Evolutionary conservation across 2,888 invertebrate genomes (phyloP), one percentile per base, ranked within the genome.

Genomic region (Patella caerulea): DNA sequence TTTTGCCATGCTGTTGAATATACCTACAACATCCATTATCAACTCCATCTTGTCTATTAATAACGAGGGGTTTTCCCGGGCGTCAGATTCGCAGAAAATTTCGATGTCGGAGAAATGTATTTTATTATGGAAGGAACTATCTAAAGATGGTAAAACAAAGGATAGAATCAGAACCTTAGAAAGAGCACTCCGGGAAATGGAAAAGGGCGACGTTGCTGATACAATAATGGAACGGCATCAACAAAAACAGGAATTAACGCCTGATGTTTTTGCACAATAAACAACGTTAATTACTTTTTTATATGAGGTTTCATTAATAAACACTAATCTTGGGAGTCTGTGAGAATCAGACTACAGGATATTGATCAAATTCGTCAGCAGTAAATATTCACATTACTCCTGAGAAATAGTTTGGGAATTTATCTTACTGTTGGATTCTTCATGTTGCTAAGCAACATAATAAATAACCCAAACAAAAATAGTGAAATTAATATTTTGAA

Each of bases 21-120:
- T 88, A n/a, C 87, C 88, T 15, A 87, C 81, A 75, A 86, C 86
- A 54, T 81, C 84, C 11, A 85, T 88, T n/a, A 83, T 88, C n/a
- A 83, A 84, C 56, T 79, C 84, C 54, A 81, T 84, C 56, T 82
- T 82, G 59, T 79, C 80, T 15, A 79, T 80, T 11, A 80, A 82
- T 5, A 79, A 76, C 1, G 54, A n/a, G 17, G 84, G 84, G 14
- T 76, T 83, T 11, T 71, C 73, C 2, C 79, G 80, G n/a, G 84
- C 83, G 17, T 79, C 55, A 53, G 83, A 84, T 45, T 76, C 79
- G 15, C 76, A 78, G 11, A 71, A 75, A 52, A 19, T 73, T n/a
- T 71, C 77, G 2, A 82, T 83, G 56, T 80, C 84, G 2, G 83
- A 85, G 45, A 83, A 80, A 69, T 83, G 80, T 74, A 75, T 87